Evolutionary conservation across 2,888 invertebrate genomes (phyloP).

Genomic region (Loripinus fragilis): DNA sequence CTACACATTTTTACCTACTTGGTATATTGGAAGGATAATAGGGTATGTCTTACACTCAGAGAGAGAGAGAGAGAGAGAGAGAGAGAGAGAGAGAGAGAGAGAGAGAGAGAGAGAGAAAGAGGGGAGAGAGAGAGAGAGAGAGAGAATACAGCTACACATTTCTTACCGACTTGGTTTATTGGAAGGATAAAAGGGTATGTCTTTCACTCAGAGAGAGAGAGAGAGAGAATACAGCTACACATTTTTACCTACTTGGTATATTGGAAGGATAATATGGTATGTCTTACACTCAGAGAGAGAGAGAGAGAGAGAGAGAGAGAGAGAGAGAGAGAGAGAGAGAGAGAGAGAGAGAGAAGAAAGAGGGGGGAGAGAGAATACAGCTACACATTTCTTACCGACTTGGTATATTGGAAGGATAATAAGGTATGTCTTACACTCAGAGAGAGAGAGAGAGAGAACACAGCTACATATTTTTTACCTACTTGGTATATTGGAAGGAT

Average conservation of each 20-base stretch:
- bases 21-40: no score
- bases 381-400: not conserved
- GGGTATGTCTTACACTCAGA: no score
- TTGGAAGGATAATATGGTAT: constrained; percentile 14
- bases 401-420: constrained; percentile 20
- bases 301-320: no score
- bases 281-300: no score
- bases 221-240: no score
- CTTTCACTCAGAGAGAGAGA: constrained; percentile 15
- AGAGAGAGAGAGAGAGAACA: constrained; percentile 13
- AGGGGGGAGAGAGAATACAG: not conserved
- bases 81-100: not conserved
- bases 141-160: no score
- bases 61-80: no score
- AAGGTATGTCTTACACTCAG: constrained; percentile 1
- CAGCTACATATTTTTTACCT: no score
- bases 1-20: no score
- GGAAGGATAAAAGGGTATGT: constrained; percentile 16
- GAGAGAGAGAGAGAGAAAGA: not conserved
- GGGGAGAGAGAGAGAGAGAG: not conserved
- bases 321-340: not conserved
- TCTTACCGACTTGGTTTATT: not conserved
- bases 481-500: constrained; percentile 16
- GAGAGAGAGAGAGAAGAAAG: not conserved
- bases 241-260: constrained; percentile 16